These are phyloP conservation scores for Cacatua alba DNA, from an alignment of 2,113 vertebrate genomes.

Conservation along the genomic window DNA sequence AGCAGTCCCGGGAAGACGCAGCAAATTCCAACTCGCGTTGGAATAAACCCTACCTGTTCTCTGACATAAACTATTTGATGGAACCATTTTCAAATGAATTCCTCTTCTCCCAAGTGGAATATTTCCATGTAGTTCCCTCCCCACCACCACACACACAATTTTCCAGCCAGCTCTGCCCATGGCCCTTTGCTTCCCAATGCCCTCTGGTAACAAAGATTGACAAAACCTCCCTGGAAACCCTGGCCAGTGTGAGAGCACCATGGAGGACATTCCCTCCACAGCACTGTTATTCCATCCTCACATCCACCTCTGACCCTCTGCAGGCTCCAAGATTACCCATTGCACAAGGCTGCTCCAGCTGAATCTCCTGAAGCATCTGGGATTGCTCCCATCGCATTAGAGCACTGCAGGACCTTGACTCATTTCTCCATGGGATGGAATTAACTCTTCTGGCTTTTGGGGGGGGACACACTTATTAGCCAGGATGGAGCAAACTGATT, in stretches of 20 bases:
- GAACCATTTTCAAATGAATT: neutral
- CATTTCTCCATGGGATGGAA: neutral
- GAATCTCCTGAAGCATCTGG: neutral
- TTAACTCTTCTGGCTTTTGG: neutral
- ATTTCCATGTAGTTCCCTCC: neutral
- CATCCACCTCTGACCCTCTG: neutral
- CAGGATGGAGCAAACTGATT: neutral
- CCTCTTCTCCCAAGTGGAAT: neutral
- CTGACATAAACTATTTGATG: neutral
- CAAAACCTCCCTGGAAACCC: neutral
- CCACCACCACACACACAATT: neutral
- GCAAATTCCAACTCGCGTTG: neutral
- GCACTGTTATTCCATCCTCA: neutral
- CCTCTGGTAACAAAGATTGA: neutral
- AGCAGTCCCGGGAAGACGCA: neutral
- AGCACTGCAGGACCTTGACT: neutral
- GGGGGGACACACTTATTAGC: neutral
- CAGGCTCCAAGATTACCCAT: rapidly evolving
- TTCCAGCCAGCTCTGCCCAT: neutral
- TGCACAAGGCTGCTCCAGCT: neutral
- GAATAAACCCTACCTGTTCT: neutral
- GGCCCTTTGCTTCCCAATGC: neutral
- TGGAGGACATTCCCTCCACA: neutral
- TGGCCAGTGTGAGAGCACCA: rapidly evolving
- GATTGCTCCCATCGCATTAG: neutral